Conservation (phyloP, 2,113 vertebrate species). For the Hystrix cristata region DNA sequence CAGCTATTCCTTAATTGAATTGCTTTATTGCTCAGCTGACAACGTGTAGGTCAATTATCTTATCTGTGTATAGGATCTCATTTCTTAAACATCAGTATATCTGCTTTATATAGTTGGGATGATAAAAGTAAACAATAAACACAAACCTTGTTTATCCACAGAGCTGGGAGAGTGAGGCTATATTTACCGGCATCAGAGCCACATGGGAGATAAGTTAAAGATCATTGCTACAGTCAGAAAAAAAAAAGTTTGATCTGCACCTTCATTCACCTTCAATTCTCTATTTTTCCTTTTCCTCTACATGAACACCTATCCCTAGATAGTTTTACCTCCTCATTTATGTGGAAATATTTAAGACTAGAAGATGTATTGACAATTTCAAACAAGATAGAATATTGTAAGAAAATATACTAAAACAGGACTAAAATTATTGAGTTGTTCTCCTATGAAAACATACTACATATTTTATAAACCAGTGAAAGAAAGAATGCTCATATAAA, state of each 20-base stretch:
- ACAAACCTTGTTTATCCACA: background rate
- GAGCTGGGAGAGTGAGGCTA: background rate
- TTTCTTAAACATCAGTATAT: conserved; percentile 43
- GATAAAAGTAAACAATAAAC: conserved; percentile 45
- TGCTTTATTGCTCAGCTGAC: background rate
- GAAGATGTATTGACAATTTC: background rate
- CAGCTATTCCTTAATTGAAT: background rate
- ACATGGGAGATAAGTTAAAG: background rate
- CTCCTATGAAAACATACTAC: background rate
- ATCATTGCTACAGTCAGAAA: background rate
- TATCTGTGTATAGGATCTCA: background rate
- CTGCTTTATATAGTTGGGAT: background rate
- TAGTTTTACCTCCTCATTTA: background rate
- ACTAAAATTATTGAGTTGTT: background rate
- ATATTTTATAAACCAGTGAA: background rate
- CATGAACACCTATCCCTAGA: background rate
- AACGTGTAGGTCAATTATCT: background rate
- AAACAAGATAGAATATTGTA: background rate
- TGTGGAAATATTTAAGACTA: background rate
- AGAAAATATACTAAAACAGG: background rate
- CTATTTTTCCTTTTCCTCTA: background rate
- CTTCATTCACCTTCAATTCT: background rate
- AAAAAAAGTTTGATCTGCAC: background rate
- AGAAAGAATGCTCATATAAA: background rate
- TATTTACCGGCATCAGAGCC: background rate